Base-by-base conservation (phyloP, 2,797 vertebrate species). In the Benthosema pterotum region DNA sequence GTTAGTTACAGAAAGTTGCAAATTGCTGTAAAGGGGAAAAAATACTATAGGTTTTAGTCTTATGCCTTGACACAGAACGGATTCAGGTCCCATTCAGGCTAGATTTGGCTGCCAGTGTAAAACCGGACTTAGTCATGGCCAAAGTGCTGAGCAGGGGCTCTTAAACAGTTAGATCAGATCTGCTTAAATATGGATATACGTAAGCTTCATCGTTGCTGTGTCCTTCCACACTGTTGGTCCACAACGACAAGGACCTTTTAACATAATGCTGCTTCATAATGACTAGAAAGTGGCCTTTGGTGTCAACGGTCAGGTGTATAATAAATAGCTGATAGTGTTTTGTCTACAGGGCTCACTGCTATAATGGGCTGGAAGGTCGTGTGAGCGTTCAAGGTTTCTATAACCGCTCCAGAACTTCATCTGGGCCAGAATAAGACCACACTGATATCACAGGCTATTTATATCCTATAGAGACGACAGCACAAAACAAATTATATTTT, bases 321-420 rank as follows among this genome's bases (percentile, higher is more conserved):
- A 57, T 28, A 51, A 75, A 64, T 67, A 25, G 22, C 0, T 19
- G 65, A 72, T 2, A 25, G 72, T 38, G 0, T 63, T 78, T 74
- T 78, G 66, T 86, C 79, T 75, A 65, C 60, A 74, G 71, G 69
- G 80, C 65, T n/a, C n/a, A n/a, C n/a, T 63, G 67, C 71, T 52
- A 63, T 64, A 53, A 71, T 69, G 69, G 65, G 72, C 60, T 48
- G 63, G 67, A 63, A 72, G 14, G 56, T 52, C 72, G 64, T 78
- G 71, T 75, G 71, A 72, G 75, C 80, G 63, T 63, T 57, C 63
- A 13, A 52, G 69, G 65, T 15, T 38, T 11, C 3, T 25, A 25
- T 25, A 25, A 25, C 3, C 22, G 5, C 22, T 25, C 22, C 22
- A 3, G 5, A 25, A 25, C 22, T 25, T 25, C 22, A 25, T 25